Percentiles rank a stretch among this genome's conserved stretches.
These are phyloP conservation scores for Gobionotothen gibberifrons DNA, from an alignment of 2,797 vertebrate species.

Conservation along the genomic window DNA sequence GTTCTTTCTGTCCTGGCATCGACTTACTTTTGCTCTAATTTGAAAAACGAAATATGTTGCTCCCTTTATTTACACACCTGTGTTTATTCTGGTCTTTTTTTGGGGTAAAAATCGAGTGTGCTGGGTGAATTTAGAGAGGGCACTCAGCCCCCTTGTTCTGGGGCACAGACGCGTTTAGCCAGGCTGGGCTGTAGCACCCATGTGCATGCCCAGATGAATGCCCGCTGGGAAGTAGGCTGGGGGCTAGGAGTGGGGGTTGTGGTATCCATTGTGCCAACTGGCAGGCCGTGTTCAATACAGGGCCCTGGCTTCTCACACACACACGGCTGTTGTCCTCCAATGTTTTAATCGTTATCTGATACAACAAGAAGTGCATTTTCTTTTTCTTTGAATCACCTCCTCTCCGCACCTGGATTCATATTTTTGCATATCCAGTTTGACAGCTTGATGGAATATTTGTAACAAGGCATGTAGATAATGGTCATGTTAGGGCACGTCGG, in stretches of 20 bases:
- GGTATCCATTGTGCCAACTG: constrained; percentile 80
- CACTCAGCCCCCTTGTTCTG: constrained; percentile 78
- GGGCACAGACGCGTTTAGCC: constrained; percentile 76
- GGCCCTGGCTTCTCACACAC: constrained; percentile 62
- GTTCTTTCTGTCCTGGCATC: constrained; percentile 33
- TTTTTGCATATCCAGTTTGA: constrained; percentile 71
- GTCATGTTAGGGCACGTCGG: constrained; percentile 63
- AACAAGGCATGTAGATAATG: constrained; percentile 57
- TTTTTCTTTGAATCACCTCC: constrained; percentile 28
- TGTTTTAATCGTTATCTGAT: constrained; percentile 42
- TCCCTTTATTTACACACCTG: constrained; percentile 21
- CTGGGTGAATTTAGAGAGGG: constrained; percentile 75
- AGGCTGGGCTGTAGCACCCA: constrained; percentile 76
- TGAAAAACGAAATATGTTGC: constrained; percentile 30
- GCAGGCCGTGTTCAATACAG: constrained; percentile 71
- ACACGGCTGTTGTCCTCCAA: constrained; percentile 29
- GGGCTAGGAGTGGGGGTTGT: constrained; percentile 69
- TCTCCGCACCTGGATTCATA: constrained; percentile 52
- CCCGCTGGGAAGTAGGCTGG: constrained; percentile 78
- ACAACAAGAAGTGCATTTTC: constrained; percentile 26
- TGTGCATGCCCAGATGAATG: constrained; percentile 84
- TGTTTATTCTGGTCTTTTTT: constrained; percentile 19
- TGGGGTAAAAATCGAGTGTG: constrained; percentile 58
- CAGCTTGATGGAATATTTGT: constrained; percentile 66
- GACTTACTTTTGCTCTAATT: constrained; percentile 22